Conservation (phyloP, 2,888 invertebrate genomes). For the Drosophila parthenogenetica region DNA sequence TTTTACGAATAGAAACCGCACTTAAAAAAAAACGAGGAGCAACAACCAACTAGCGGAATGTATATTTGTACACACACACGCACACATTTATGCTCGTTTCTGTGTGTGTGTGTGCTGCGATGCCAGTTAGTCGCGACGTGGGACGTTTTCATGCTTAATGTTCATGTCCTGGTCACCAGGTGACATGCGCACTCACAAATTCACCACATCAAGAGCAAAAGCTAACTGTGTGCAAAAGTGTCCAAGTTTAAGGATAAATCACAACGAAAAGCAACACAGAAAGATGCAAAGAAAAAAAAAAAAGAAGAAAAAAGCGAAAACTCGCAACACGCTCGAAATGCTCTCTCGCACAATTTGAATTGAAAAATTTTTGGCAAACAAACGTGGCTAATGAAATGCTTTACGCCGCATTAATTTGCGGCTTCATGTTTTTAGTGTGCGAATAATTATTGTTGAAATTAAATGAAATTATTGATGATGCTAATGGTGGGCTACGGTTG, state of each 20-base stretch:
- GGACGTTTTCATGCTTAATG: slow-evolving; percentile 45
- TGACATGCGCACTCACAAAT: slow-evolving; percentile 65
- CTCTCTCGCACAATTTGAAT: slow-evolving; percentile 20
- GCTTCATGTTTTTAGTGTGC: slow-evolving; percentile 21
- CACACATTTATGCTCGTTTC: not conserved
- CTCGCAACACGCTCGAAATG: not conserved
- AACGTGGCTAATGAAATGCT: slow-evolving; percentile 19
- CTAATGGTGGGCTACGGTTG: slow-evolving; percentile 7
- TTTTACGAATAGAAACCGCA: slow-evolving; percentile 28
- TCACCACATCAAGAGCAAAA: slow-evolving; percentile 50
- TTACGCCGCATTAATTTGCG: slow-evolving; percentile 21
- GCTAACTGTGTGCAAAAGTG: slow-evolving; percentile 51
- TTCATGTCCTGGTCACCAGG: slow-evolving; percentile 62
- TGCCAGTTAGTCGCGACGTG: slow-evolving; percentile 53
- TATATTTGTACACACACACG: not conserved
- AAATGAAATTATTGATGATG: slow-evolving; percentile 41
- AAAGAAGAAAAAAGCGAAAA: not conserved
- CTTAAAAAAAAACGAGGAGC: slow-evolving; percentile 14
- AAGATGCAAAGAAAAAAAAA: slow-evolving; percentile 17
- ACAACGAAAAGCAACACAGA: slow-evolving; percentile 44
- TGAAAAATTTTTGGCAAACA: not conserved
- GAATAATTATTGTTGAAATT: slow-evolving; percentile 40
- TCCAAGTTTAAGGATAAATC: slow-evolving; percentile 80
- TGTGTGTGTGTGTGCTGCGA: slow-evolving; percentile 10
- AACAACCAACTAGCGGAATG: slow-evolving; percentile 21